phyloP scores from a whole-genome alignment of 2,888 invertebrate genomes.

The Chrysina gloriosa region DNA sequence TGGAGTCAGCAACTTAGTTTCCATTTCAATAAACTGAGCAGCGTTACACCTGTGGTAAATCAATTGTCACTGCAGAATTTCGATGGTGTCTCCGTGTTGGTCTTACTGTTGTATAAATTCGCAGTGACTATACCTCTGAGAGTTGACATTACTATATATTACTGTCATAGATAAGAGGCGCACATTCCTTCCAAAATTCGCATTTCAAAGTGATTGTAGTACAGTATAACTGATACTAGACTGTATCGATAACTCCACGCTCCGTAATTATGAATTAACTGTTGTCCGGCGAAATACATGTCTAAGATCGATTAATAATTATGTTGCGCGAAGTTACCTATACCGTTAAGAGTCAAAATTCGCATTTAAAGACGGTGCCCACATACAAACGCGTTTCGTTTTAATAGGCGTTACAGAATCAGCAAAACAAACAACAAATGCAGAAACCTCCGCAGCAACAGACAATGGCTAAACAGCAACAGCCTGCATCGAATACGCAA shows the following conservation, averaged over 20 bases:
- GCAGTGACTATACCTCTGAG: slow-evolving; percentile 45
- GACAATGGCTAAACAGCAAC: slow-evolving; percentile 42
- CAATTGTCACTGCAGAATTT: slow-evolving; percentile 33
- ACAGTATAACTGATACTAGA: too few species aligned
- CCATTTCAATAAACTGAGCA: slow-evolving; percentile 42
- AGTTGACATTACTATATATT: slow-evolving; percentile 43
- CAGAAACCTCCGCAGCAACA: slow-evolving; percentile 35
- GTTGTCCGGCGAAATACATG: neutral
- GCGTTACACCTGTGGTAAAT: slow-evolving; percentile 53
- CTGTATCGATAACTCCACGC: too few species aligned
- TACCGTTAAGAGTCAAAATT: too few species aligned
- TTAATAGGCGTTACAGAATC: slow-evolving; percentile 25
- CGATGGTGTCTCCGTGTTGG: slow-evolving; percentile 40
- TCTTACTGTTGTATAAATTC: slow-evolving; percentile 40
- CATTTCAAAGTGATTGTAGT: too few species aligned
- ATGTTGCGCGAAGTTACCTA: too few species aligned
- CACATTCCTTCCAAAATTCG: slow-evolving; percentile 36
- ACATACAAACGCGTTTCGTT: neutral
- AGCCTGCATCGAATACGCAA: too few species aligned
- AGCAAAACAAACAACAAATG: slow-evolving; percentile 31
- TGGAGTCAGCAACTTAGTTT: slow-evolving; percentile 50
- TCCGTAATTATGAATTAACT: neutral
- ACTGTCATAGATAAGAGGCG: slow-evolving; percentile 46
- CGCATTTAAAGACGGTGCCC: too few species aligned
- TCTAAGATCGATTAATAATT: too few species aligned